These are phyloP conservation scores for Eira barbara DNA, from an alignment of 2,113 vertebrate genomes.

Conservation along the genomic window DNA sequence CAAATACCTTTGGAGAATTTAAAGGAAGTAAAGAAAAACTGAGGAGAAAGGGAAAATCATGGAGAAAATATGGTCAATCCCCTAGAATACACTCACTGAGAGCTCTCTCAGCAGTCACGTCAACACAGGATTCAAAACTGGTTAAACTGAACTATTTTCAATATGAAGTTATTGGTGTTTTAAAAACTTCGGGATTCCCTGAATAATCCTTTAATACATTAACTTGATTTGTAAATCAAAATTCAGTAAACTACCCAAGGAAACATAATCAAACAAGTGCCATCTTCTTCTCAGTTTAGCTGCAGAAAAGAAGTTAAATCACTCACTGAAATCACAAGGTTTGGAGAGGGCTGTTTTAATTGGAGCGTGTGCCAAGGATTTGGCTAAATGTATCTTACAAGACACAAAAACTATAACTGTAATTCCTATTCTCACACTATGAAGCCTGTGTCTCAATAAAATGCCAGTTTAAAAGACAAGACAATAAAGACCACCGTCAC, in stretches of 20 bases:
- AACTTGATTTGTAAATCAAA: background rate
- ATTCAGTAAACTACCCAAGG: background rate
- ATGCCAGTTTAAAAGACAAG: slow-evolving; percentile 60
- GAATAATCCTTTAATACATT: background rate
- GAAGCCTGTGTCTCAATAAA: slow-evolving; percentile 59
- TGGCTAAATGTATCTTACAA: slow-evolving; percentile 37
- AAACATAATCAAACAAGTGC: background rate
- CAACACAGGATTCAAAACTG: background rate
- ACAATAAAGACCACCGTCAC: slow-evolving; percentile 49
- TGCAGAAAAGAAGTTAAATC: slow-evolving; percentile 12
- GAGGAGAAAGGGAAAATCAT: background rate
- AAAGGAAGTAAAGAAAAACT: background rate
- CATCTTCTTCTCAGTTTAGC: background rate
- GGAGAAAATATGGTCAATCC: background rate
- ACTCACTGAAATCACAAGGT: background rate
- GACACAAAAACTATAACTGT: slow-evolving; percentile 34
- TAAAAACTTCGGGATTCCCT: background rate
- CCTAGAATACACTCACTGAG: background rate
- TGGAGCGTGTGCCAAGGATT: background rate
- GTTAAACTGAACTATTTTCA: background rate
- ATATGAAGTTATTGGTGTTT: background rate
- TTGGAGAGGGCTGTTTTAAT: background rate
- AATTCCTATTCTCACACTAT: slow-evolving; percentile 41
- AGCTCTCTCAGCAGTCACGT: background rate
- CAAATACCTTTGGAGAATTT: background rate